Conservation (phyloP, 2,797 vertebrate species). For the Sebastes itinus region DNA sequence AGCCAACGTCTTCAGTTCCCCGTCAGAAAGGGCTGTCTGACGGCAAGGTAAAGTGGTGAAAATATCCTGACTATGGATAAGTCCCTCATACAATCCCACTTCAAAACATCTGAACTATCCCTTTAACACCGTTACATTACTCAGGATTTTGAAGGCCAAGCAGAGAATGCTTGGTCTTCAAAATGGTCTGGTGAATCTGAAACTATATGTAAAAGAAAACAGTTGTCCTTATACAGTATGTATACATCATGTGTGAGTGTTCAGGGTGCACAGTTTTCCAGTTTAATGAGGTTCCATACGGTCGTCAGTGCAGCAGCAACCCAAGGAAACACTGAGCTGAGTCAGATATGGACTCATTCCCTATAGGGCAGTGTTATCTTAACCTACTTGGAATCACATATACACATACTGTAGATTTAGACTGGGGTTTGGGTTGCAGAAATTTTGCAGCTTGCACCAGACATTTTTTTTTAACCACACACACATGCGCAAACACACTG, state of each 20-base stretch:
- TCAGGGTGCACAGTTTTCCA: background rate
- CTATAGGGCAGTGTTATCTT: constrained; percentile 3
- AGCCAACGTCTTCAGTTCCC: too few relatives aligned
- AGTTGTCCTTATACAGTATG: background rate
- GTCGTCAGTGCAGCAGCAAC: background rate
- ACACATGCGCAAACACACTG: constrained; percentile 23
- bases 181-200: background rate
- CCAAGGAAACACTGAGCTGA: background rate
- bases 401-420: background rate
- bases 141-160: background rate
- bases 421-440: background rate
- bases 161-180: background rate
- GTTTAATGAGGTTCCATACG: background rate
- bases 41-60: background rate
- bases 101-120: background rate
- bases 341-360: background rate
- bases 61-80: background rate
- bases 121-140: background rate
- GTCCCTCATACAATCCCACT: background rate
- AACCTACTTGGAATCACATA: constrained; percentile 3
- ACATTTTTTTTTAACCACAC: background rate
- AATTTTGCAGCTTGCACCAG: background rate
- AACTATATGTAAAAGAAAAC: background rate
- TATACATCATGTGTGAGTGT: background rate
- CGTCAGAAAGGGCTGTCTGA: background rate